These are phyloP conservation scores for Leptopilina syphax DNA, from an alignment of 2,888 invertebrate species.

Conservation along the genomic window DNA sequence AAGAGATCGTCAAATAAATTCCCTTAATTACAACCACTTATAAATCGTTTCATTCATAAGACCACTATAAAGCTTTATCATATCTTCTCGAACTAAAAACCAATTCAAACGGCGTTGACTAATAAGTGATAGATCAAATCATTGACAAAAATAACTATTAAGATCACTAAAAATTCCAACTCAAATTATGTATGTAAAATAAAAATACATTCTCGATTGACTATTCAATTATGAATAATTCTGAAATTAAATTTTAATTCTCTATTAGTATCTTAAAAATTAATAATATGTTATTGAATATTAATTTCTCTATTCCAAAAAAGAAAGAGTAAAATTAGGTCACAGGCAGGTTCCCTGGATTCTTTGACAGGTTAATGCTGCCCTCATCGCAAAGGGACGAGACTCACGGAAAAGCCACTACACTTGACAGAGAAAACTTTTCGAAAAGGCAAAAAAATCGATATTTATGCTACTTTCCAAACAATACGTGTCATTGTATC, in stretches of 20 bases:
- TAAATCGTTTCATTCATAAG: constrained; percentile 16
- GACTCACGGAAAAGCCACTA: background rate
- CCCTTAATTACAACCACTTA: background rate
- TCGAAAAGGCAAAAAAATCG: background rate
- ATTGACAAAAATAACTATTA: constrained; percentile 42
- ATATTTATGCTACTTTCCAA: background rate
- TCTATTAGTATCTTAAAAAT: background rate
- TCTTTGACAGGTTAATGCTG: constrained; percentile 40
- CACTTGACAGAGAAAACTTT: constrained; percentile 24
- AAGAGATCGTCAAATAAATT: background rate
- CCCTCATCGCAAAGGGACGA: constrained; percentile 24
- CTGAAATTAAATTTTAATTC: background rate
- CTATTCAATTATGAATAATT: too few relatives aligned
- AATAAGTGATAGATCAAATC: constrained; percentile 34
- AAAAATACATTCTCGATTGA: background rate
- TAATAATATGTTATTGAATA: too few relatives aligned
- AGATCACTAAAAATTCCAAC: constrained; percentile 1
- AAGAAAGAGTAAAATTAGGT: constrained; percentile 37
- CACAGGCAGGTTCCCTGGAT: constrained; percentile 41
- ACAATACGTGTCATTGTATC: background rate
- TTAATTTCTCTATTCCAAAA: background rate
- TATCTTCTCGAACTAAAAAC: constrained; percentile 9
- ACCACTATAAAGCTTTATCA: constrained; percentile 1
- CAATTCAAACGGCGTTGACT: constrained; percentile 26
- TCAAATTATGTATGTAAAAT: background rate